Base-by-base conservation (phyloP, 2,797 vertebrate genomes). In the Cheirogaleus major region DNA sequence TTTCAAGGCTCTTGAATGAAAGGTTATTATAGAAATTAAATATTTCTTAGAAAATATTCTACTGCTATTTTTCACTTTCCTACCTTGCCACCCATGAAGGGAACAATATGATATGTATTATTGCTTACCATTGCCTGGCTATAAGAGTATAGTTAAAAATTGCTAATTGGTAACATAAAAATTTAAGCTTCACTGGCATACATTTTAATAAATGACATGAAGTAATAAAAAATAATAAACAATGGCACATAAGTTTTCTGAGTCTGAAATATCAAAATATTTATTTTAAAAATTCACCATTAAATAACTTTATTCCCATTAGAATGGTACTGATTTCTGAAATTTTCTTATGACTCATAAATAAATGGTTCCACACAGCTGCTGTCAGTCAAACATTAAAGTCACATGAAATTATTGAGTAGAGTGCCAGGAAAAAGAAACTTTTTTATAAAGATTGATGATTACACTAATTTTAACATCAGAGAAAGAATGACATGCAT, bases 401-500 rank as follows among this genome's bases (percentile, higher is more conserved):
- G 81, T 96, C 27, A 7, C 95, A 83, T 81, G 70, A 95, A 98
- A 94, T 96, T 90, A 91, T 32, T 63, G 70, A 95, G 88, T 87
- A 95, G 84, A 95, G 55, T 92, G 72, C 72, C 55, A 93, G n/a
- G 61, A 75, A 92, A 92, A 85, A 81, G 30, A 14, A 65, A 65
- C 63, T 89, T 89, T 93, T 82, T 67, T 61, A 57, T 93, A 84
- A 97, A 69, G 65, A 65, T 87, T 96, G 94, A 93, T 97, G 92
- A 97, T 96, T 94, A 87, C 72, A 95, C 88, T 95, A 92, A 92
- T 95, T 97, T 89, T 97, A 96, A 96, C 91, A 86, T 91, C 86
- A 97, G 81, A 22, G 55, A 80, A 45, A 93, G 48, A 94, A 95
- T 89, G 59, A 85, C 48, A 94, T 94, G 41, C 55, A 86, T 50